A percentile compares a stretch with the other conserved stretches of the same genome.
phyloP scores from a whole-genome alignment of 2,888 invertebrate species.

The Hermodice carunculata region DNA sequence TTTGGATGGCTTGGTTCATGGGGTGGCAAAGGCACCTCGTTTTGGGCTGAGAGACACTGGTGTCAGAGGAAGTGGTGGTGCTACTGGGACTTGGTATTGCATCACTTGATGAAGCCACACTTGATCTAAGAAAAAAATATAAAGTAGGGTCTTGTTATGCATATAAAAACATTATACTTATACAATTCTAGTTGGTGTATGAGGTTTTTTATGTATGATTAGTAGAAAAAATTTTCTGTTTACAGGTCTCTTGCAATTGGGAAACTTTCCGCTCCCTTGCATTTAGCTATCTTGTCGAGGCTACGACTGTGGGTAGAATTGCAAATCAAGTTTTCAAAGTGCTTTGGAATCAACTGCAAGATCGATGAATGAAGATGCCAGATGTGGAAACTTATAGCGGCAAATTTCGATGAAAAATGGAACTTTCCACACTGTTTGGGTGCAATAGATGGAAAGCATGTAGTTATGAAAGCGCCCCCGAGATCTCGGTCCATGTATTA shows the following conservation, averaged over 20 bases:
- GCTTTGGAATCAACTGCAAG: neutral
- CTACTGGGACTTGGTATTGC: no score
- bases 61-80: no score
- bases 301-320: neutral
- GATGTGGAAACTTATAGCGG: slow-evolving; percentile 13
- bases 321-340: slow-evolving; percentile 4
- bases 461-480: slow-evolving; percentile 46
- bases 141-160: no score
- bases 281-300: slow-evolving; percentile 6
- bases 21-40: no score
- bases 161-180: no score
- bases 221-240: no score
- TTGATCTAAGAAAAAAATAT: no score
- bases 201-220: no score
- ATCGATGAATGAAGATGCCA: neutral
- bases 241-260: slow-evolving; percentile 19
- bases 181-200: no score
- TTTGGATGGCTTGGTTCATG: no score
- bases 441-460: slow-evolving; percentile 59
- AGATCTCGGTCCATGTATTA: slow-evolving; percentile 49
- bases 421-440: slow-evolving; percentile 62
- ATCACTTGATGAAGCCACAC: no score
- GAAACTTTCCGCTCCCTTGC: slow-evolving; percentile 6
- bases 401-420: slow-evolving; percentile 43
- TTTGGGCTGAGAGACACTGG: no score